Base-by-base conservation (phyloP, 2,888 invertebrate species). In the Campoplex nolae region DNA sequence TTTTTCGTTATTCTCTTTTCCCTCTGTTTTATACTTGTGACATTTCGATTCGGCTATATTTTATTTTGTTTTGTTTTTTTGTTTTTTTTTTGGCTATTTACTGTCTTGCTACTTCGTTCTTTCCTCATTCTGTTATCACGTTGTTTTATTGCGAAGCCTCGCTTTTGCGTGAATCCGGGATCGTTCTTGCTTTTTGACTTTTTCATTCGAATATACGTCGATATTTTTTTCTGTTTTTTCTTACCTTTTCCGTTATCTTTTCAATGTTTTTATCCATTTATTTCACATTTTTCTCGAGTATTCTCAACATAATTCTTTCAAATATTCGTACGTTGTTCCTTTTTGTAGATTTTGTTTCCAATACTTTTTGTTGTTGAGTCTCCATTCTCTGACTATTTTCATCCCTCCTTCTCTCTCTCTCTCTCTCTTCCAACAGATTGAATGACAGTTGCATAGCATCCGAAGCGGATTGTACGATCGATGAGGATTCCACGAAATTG, bases 401-500 rank as follows among this genome's bases (percentile, higher is more conserved):
- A n/a, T 68, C 38, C 6, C 38, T 38, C 38, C 4, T 35, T 68
- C 51, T 51, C 42, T 56, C 54, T 28, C 16, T 35, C 38, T 38
- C 38, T 3, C 28, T 68, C 51, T 51, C 42, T 56, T 42, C 18
- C 16, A 32, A 9, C 48, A 76, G 54, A 86, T 84, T 62, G 77
- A 77, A 80, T 56, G 62, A 74, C 58, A 38, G 74, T 67, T 68
- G n/a, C 65, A 32, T 67, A 48, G 76, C 42, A 80, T 80, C 65
- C 51, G 18, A 62, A 56, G 51, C 74, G 79, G 83, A 86, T 74
- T 51, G 67, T 79, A 68, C 84, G 83, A 86, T 86, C 84, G 81
- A 86, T 84, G 81, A 73, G 81, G 58, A 84, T 77, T 84, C 77
- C 68, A 84, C 80, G 35, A 32, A 81, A 78, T 84, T 73, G 77